Base-by-base conservation (phyloP, 2,113 vertebrate genomes). In the Phaethon lepturus region DNA sequence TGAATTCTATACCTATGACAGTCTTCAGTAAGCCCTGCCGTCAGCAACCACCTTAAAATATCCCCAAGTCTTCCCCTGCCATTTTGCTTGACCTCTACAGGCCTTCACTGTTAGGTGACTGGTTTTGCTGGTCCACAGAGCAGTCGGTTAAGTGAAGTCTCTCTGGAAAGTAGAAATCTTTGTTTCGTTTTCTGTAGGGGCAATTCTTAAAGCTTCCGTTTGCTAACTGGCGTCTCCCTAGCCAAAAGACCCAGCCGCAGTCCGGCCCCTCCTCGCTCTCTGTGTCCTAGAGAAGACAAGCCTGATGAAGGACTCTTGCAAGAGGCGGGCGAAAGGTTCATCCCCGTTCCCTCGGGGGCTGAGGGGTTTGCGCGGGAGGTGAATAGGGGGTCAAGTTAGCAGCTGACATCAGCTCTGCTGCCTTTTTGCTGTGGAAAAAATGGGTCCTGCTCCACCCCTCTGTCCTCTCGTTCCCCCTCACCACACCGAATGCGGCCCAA, bases 21-120 rank as follows among this genome's bases (percentile, higher is more conserved):
- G 35, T 13, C 25, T 79, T 59, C 44, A 58, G 33, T 59, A 83
- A 83, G 35, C 35, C 59, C 26, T 90, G 45, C 52, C 17, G 9
- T 72, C 52, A 86, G 55, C 71, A 88, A 52, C 35, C 15, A 33
- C 56, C 92, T 79, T 53, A 62, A 67, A 38, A 20, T 62, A 50
- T 80, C 74, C 42, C 45, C 49, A 60, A 35, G 33, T 53, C n/a
- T 88, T 86, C 6, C 14, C 45, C 44, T 59, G 74, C n/a, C 82
- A 38, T 73, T 97, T 90, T 79, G 2, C 23, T 82, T 85, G 74
- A 58, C 47, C 50, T 95, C 92, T 93, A 25, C n/a, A 62, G 50
- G 40, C 7, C 84, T 76, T 66, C 58, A 84, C 56, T 88, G 64
- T 55, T 69, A 64, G 56, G 22, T 62, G 29, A 44, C 53, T 78